Evolutionary conservation across 2,797 vertebrate genomes (phyloP).

Genomic region (Thripadectes ignobilis): DNA sequence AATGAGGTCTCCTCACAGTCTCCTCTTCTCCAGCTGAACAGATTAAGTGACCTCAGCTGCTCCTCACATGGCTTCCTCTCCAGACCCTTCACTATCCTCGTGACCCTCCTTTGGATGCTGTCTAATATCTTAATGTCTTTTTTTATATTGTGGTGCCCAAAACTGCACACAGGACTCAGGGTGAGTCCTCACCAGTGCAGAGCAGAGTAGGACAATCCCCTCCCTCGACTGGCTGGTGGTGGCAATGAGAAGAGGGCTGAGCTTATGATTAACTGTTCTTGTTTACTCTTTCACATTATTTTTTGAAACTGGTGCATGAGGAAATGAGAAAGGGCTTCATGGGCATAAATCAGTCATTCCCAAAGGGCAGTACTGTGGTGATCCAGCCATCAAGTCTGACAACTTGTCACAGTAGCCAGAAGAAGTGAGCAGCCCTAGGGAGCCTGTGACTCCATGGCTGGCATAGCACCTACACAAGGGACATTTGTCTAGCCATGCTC

Average conservation of each 20-base stretch:
- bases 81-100: background rate
- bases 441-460: background rate
- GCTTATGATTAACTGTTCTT: background rate
- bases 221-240: background rate
- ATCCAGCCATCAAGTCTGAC: background rate
- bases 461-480: background rate
- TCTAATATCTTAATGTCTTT: background rate
- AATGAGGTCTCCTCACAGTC: background rate
- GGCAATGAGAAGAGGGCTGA: background rate
- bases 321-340: background rate
- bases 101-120: background rate
- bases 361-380: background rate
- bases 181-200: accelerated
- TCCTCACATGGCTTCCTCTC: accelerated
- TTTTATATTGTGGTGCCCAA: background rate
- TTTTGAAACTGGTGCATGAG: background rate
- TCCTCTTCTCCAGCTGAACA: background rate
- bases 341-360: background rate
- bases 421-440: background rate
- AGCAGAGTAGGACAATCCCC: background rate
- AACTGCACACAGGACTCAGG: background rate
- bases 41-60: background rate
- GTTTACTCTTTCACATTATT: background rate
- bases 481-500: accelerated
- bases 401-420: background rate